These are phyloP conservation scores for Gymnobelideus leadbeateri DNA, from an alignment of 2,113 vertebrate species.

Conservation along the genomic window DNA sequence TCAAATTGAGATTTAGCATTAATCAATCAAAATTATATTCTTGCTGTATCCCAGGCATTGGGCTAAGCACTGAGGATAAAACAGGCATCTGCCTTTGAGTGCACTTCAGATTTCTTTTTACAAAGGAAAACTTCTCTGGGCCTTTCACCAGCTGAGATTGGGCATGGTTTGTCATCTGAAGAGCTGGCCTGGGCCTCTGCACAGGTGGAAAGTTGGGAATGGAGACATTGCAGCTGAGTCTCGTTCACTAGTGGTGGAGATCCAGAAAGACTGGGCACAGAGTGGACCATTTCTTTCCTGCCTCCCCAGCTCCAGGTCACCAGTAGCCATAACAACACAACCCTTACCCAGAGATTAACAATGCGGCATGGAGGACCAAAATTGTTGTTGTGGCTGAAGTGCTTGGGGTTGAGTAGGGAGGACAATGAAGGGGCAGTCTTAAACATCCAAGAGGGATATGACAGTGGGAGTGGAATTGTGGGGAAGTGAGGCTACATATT, in stretches of 20 bases:
- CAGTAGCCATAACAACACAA: background rate
- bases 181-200: background rate
- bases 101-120: background rate
- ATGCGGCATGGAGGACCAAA: background rate
- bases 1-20: background rate
- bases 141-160: background rate
- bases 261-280: background rate
- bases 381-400: background rate
- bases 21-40: background rate
- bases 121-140: background rate
- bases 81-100: background rate
- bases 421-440: no score
- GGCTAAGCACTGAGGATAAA: no score
- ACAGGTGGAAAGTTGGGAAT: background rate
- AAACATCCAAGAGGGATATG: background rate
- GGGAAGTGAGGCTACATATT: background rate
- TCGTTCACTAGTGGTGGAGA: background rate
- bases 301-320: background rate
- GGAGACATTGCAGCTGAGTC: background rate
- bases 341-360: background rate
- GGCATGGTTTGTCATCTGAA: background rate
- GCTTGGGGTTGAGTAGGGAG: background rate
- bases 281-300: no score
- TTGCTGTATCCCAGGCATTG: no score
- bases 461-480: no score